Evolutionary conservation across 2,888 invertebrate genomes (phyloP).

Genomic region (Leucania comma): DNA sequence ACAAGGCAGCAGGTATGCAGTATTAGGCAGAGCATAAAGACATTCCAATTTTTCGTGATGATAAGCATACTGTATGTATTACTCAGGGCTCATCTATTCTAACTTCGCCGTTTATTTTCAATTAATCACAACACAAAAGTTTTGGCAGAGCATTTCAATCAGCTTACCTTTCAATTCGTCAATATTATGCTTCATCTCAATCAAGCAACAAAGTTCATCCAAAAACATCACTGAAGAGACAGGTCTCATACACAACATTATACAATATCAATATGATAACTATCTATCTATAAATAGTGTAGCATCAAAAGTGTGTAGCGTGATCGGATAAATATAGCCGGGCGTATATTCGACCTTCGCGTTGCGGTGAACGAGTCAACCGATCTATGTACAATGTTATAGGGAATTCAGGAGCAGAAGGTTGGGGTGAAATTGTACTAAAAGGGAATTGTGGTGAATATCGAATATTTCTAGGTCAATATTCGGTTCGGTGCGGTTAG

Average conservation of each 20-base stretch:
- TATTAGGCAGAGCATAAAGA: not conserved
- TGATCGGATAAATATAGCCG: constrained; percentile 67
- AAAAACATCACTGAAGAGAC: constrained; percentile 29
- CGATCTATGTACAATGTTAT: constrained; percentile 50
- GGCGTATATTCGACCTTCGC: constrained; percentile 69
- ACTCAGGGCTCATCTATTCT: not conserved
- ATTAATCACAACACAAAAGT: not conserved
- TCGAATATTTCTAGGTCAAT: constrained; percentile 26
- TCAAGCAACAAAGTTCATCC: constrained; percentile 8
- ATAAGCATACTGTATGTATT: not conserved
- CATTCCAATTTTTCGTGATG: not conserved
- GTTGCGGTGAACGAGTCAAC: constrained; percentile 67
- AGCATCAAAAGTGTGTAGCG: constrained; percentile 55
- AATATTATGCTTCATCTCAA: constrained; percentile 16
- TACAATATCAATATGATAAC: constrained; percentile 33
- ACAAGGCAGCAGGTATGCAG: not conserved
- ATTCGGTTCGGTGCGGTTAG: not conserved
- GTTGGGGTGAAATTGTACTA: constrained; percentile 34
- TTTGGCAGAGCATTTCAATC: constrained; percentile 7
- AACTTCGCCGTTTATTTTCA: not conserved
- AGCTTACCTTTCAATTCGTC: not conserved
- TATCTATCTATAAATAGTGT: constrained; percentile 48
- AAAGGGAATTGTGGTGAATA: constrained; percentile 1
- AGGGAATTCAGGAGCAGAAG: constrained; percentile 50
- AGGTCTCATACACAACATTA: constrained; percentile 33